These are phyloP conservation scores for Heterodera schachtii DNA, from an alignment of 1,140 invertebrate genomes.

Conservation along the genomic window DNA sequence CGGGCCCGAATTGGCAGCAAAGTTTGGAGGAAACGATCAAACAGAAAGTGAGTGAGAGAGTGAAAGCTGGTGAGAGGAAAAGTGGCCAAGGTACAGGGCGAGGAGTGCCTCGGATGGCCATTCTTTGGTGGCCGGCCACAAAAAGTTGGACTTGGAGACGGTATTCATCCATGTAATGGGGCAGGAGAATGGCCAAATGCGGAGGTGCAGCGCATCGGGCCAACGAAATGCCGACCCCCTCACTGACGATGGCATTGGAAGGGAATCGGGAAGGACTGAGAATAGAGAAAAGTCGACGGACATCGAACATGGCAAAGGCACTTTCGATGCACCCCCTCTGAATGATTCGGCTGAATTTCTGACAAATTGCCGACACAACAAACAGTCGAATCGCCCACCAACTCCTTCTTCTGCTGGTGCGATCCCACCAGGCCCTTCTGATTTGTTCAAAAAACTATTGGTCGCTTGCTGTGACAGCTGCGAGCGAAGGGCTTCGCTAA, in stretches of 20 bases:
- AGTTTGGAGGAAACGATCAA: conserved; percentile 51
- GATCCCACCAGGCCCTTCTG: background rate
- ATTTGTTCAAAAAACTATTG: conserved; percentile 60
- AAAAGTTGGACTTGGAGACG: conserved; percentile 56
- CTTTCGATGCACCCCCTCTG: background rate
- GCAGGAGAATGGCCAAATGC: conserved; percentile 31
- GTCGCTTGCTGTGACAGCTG: conserved; percentile 61
- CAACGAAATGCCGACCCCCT: background rate
- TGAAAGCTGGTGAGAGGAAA: background rate
- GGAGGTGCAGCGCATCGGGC: background rate
- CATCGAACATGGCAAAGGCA: background rate
- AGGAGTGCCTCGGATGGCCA: conserved; percentile 49
- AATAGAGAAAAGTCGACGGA: background rate
- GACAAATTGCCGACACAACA: background rate
- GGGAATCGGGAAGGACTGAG: background rate
- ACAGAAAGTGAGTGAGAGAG: conserved; percentile 15
- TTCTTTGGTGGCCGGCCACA: conserved; percentile 32
- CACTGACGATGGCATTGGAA: background rate
- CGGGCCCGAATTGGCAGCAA: conserved; percentile 57
- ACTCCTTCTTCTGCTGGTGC: background rate
- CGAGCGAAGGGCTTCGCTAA: conserved; percentile 57
- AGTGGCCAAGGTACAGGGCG: conserved; percentile 28
- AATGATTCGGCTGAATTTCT: background rate
- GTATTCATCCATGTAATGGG: conserved; percentile 62
- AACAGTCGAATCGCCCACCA: conserved; percentile 3